phyloP scores from a whole-genome alignment of 2,797 vertebrate species.

The Enteromius mattozi region DNA sequence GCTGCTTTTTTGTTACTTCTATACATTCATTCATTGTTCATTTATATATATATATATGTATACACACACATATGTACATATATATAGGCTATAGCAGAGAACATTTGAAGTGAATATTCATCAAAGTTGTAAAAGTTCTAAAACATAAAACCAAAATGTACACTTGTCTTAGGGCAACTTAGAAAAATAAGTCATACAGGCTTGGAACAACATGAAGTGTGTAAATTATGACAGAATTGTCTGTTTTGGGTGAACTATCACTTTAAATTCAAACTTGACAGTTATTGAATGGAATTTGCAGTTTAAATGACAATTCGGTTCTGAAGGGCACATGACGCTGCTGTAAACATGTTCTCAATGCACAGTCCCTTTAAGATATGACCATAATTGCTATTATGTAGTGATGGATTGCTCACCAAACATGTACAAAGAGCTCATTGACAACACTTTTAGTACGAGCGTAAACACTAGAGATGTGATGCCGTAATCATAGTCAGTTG shows the following conservation, averaged over 20 bases:
- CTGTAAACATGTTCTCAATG: constrained; percentile 22
- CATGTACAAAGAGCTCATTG: constrained; percentile 56
- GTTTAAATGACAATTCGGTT: neutral
- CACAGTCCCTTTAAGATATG: neutral
- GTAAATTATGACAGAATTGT: neutral
- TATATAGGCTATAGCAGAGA: too few relatives aligned
- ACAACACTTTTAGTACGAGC: neutral
- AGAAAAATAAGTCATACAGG: neutral
- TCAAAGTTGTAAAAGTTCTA: too few relatives aligned
- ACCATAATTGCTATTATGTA: constrained; percentile 44
- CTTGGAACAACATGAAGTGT: neutral
- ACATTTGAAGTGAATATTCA: too few relatives aligned
- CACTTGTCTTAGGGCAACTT: too few relatives aligned
- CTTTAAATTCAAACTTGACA: neutral
- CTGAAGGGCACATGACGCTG: constrained; percentile 7
- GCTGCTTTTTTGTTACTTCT: neutral
- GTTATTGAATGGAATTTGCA: neutral
- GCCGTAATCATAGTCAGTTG: constrained; percentile 1
- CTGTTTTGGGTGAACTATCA: neutral
- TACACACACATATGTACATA: too few relatives aligned
- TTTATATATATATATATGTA: too few relatives aligned
- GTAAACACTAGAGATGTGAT: constrained; percentile 18
- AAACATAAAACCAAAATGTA: too few relatives aligned
- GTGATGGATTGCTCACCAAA: constrained; percentile 59
- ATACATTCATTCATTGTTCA: neutral